phyloP scores from a whole-genome alignment of 1,140 invertebrate species.

The Alviniconcha marisindica region DNA sequence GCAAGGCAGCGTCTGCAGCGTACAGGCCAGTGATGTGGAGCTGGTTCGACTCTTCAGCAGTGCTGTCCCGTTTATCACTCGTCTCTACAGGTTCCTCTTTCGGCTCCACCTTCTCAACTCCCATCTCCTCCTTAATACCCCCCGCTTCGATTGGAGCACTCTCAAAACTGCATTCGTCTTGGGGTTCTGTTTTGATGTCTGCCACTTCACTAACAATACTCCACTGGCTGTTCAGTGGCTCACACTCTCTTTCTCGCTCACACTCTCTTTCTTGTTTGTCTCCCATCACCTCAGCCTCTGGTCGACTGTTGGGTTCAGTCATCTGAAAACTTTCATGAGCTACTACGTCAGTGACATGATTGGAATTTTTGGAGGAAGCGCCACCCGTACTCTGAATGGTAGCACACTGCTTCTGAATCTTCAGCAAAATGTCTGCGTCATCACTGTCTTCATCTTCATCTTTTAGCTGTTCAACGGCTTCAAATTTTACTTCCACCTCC shows the following conservation, averaged over 20 bases:
- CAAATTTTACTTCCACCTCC: background rate
- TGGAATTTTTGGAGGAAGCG: background rate
- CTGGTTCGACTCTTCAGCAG: background rate
- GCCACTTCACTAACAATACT: slow-evolving; percentile 15
- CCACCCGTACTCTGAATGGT: slow-evolving; percentile 74
- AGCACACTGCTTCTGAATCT: slow-evolving; percentile 78
- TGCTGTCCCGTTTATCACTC: background rate
- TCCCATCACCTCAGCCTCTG: slow-evolving; percentile 33
- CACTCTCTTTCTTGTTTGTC: slow-evolving; percentile 37
- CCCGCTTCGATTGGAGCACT: background rate
- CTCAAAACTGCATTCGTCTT: background rate
- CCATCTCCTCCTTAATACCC: slow-evolving; percentile 1
- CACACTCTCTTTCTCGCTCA: slow-evolving; percentile 40
- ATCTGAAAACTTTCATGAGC: slow-evolving; percentile 37
- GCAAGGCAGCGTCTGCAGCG: background rate
- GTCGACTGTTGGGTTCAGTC: slow-evolving; percentile 17
- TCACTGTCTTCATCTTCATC: slow-evolving; percentile 40
- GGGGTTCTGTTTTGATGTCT: slow-evolving; percentile 19
- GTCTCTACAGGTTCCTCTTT: background rate
- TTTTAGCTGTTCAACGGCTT: slow-evolving; percentile 33
- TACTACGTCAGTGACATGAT: background rate
- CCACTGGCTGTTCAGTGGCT: slow-evolving; percentile 4
- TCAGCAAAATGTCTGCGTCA: slow-evolving; percentile 78
- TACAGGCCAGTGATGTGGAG: background rate
- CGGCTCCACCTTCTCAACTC: background rate